Base-by-base conservation (phyloP, 2,797 vertebrate genomes). In the Lutjanus campechanus region DNA sequence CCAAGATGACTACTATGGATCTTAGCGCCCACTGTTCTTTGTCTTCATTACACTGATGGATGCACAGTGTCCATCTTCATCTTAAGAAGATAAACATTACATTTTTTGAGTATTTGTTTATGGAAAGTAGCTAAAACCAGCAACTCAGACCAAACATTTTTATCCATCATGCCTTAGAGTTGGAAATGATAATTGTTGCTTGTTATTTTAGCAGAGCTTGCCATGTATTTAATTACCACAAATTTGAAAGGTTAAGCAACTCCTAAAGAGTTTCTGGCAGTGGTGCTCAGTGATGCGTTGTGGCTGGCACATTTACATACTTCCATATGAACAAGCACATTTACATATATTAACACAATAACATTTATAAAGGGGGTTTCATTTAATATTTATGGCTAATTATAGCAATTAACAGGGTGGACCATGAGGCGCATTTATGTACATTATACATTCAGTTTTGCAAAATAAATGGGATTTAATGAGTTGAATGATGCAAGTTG, bases 211-310 rank as follows among this genome's bases (percentile, higher is more conserved):
- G 68, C 6, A 41, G 12, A 71, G 41, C 60, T 67, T 11, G 19
- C 44, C n/a, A 22, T 22, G n/a, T 60, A 47, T 76, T 77, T 58
- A 22, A 62, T 61, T 46, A 5, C 3, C 10, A 40, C 40, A 67
- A 8, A 76, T 77, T 41, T 65, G 29, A 85, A 81, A 81, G 83
- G 77, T 79, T 81, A 77, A 77, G 50, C 54, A 54, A 72, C 56
- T n/a, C 29, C 46, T 20, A 7, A 25, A 49, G 16, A 19, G 25
- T 77, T 64, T 67, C 64, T 40, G 66, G 40, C 25, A 11, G 41
- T 16, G 7, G 19, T 60, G 65, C 61, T 62, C 36, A 7, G 22
- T 53, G 69, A 50, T 50, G 72, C 9, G 0, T 58, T 22, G 13
- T 46, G 55, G 15, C 68, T 66, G 65, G 12, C 2, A 61, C 62